phyloP scores from a whole-genome alignment of 2,113 vertebrate genomes.

The Bombycilla garrulus region DNA sequence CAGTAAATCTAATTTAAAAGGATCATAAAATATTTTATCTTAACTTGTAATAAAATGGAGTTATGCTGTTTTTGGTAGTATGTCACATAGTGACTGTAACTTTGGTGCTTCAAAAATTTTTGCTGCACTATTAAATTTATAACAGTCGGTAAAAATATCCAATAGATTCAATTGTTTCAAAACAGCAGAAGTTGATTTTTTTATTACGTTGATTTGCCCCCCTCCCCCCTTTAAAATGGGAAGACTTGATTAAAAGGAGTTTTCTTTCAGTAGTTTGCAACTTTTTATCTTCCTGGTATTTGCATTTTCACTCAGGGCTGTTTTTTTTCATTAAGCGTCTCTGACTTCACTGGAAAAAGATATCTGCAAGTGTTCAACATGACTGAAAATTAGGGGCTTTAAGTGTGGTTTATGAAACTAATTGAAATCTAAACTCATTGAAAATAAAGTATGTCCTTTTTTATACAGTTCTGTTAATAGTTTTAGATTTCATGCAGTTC shows the following conservation, averaged over 20 bases:
- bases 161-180: neutral
- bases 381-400: neutral
- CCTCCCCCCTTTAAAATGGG: rapidly evolving
- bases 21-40: neutral
- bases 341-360: neutral
- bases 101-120: neutral
- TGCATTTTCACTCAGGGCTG: neutral
- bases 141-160: neutral
- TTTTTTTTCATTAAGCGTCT: neutral
- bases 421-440: neutral
- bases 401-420: neutral
- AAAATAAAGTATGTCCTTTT: neutral
- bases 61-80: neutral
- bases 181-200: neutral
- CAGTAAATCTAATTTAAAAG: neutral
- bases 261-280: neutral
- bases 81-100: neutral
- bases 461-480: neutral
- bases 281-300: neutral
- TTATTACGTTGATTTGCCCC: neutral
- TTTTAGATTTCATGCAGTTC: neutral
- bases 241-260: neutral
- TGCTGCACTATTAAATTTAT: neutral
- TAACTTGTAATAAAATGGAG: neutral
- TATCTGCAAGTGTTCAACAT: neutral